Evolutionary conservation across 2,797 vertebrate genomes (phyloP).

Genomic region (Labeo calbasu): DNA sequence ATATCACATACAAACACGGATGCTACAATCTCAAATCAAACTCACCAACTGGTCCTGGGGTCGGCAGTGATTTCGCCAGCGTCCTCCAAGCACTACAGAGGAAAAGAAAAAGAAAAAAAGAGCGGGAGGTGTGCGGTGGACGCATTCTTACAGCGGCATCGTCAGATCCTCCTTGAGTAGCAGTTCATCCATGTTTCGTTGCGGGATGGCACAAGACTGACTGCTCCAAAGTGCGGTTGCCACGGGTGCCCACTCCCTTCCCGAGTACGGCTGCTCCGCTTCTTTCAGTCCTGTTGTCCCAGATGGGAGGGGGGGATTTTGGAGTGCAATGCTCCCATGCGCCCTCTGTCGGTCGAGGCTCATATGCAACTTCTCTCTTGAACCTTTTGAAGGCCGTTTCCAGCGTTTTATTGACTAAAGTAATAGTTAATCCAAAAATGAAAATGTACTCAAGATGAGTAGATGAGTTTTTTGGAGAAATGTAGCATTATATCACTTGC

Average conservation of each 20-base stretch:
- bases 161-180: slow-evolving; percentile 49
- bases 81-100: slow-evolving; percentile 53
- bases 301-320: slow-evolving; percentile 49
- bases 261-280: slow-evolving; percentile 33
- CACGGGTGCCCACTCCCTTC: slow-evolving; percentile 58
- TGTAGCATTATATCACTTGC: neutral
- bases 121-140: slow-evolving; percentile 51
- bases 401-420: neutral
- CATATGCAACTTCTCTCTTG: neutral
- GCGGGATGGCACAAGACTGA: slow-evolving; percentile 49
- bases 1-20: slow-evolving; percentile 10
- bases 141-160: slow-evolving; percentile 66
- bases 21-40: slow-evolving; percentile 45
- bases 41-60: slow-evolving; percentile 64
- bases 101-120: slow-evolving; percentile 57
- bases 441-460: neutral
- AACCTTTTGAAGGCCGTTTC: no score
- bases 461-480: neutral
- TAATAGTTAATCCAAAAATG: neutral
- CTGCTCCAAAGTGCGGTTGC: slow-evolving; percentile 42
- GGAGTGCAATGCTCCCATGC: neutral
- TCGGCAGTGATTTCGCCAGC: slow-evolving; percentile 55
- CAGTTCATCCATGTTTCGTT: slow-evolving; percentile 62
- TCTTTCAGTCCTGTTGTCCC: slow-evolving; percentile 57
- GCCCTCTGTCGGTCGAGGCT: slow-evolving; percentile 52